Evolutionary conservation across 2,888 invertebrate species (phyloP), one percentile per base, ranked within the genome.

Genomic region (Piscicola geometra): DNA sequence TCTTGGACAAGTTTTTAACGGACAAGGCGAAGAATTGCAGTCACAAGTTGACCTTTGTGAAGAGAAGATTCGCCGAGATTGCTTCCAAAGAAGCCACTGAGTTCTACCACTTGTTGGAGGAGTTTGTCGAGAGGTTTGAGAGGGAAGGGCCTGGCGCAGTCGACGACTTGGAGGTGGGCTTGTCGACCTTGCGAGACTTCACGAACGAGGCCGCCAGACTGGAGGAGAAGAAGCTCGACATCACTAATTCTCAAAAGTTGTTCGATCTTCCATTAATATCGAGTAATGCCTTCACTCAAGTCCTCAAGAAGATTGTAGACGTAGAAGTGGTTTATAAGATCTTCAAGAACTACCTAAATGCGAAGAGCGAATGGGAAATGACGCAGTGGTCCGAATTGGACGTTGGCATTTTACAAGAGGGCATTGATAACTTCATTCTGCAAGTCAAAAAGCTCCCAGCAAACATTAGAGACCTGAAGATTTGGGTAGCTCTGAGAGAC

Each of bases 301-400:
- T 87, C 15, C 85, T 85, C 81, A 86, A 85, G 81, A 86, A 86
- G 77, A 84, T 87, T 83, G 84, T 84, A 67, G 84, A 85, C 83
- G 89, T 94, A 88, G 90, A 91, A 76, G 81, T 87, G 80, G 85
- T 94, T 30, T 94, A 91, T 83, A 90, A 90, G 82, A 88, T 94
- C 33, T 94, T 92, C 83, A 90, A 90, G 80, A 88, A 90, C 0
- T 93, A 93, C 84, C 80, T 87, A 86, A 88, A 88, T 78, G 91
- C 91, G 0, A 88, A 92, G 67, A 91, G 93, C 79, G 82, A 88
- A 9, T 94, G 94, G 94, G 90, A 92, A 0, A 91, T 91, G 85
- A 93, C 93, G 0, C 84, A 93, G 18, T 95, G 95, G 95, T 89
- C 88, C 5, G 90, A 95, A 85, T 87, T 95, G 70, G 91, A 94